Percentiles rank a stretch among this genome's conserved stretches.
Evolutionary conservation across 2,113 vertebrate genomes (phyloP).

Genomic region (Antennarius striatus): DNA sequence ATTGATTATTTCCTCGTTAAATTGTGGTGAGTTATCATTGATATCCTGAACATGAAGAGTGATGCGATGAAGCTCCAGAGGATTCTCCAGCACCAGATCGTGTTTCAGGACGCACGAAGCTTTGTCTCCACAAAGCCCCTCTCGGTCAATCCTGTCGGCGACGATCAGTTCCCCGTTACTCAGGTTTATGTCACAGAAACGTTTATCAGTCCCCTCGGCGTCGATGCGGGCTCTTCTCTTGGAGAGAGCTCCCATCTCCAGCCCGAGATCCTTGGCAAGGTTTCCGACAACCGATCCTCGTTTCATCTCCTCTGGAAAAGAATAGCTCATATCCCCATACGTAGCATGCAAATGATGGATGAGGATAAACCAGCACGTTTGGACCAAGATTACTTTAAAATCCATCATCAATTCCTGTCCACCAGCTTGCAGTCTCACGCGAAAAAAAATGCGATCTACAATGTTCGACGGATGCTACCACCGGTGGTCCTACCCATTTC

Average conservation of each 20-base stretch:
- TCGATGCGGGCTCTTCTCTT: slow-evolving; percentile 64
- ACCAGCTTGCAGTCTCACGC: neutral
- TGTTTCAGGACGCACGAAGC: slow-evolving; percentile 67
- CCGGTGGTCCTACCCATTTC: neutral
- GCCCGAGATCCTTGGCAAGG: slow-evolving; percentile 78
- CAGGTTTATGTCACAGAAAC: slow-evolving; percentile 73
- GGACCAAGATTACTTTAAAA: too few species aligned
- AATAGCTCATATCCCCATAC: slow-evolving; percentile 45
- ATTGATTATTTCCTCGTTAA: slow-evolving; percentile 47
- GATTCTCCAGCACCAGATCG: slow-evolving; percentile 74
- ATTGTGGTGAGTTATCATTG: slow-evolving; percentile 81
- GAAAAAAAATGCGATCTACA: neutral
- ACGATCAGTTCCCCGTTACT: slow-evolving; percentile 74
- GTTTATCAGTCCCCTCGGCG: slow-evolving; percentile 51
- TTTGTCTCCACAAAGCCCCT: slow-evolving; percentile 73
- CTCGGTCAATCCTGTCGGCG: slow-evolving; percentile 77
- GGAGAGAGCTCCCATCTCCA: slow-evolving; percentile 58
- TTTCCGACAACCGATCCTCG: slow-evolving; percentile 77
- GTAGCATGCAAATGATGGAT: neutral
- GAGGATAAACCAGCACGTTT: too few species aligned
- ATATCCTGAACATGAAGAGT: slow-evolving; percentile 77
- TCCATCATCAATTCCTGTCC: too few species aligned
- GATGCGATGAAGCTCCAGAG: slow-evolving; percentile 69
- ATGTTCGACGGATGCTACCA: neutral
- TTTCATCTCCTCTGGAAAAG: slow-evolving; percentile 76